Evolutionary conservation across 2,113 vertebrate genomes (phyloP).

Genomic region (Bufo bufo): DNA sequence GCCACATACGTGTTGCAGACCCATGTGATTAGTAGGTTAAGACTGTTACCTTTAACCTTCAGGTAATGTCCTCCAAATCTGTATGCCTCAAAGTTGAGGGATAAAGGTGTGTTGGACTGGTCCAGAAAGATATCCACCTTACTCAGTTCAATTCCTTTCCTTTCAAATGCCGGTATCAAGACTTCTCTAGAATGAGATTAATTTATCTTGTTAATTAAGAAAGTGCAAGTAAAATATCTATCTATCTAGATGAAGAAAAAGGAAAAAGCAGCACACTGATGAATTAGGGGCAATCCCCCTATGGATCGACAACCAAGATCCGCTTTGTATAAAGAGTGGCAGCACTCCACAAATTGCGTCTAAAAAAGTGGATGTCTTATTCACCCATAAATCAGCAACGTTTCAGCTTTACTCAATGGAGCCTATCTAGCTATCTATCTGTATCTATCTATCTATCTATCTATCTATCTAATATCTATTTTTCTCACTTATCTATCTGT

Average conservation of each 20-base stretch:
- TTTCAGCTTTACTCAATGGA: too few species aligned
- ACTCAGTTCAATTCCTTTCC: conserved; percentile 83
- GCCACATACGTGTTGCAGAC: neutral
- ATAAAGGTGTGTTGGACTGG: conserved; percentile 93
- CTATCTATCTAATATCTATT: neutral
- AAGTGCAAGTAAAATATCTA: neutral
- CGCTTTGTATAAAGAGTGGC: too few species aligned
- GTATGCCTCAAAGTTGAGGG: conserved; percentile 90
- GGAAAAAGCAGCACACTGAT: too few species aligned
- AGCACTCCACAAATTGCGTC: too few species aligned
- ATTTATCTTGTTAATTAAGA: neutral
- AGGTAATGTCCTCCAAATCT: conserved; percentile 93
- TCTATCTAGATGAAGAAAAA: neutral
- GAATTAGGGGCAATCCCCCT: too few species aligned
- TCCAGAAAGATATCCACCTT: conserved; percentile 91
- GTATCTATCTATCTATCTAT: neutral
- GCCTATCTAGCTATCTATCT: neutral
- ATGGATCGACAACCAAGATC: too few species aligned
- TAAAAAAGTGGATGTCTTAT: too few species aligned
- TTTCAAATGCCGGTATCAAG: conserved; percentile 88
- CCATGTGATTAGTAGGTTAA: neutral
- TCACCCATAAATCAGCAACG: too few species aligned
- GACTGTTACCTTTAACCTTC: conserved; percentile 88
- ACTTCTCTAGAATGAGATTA: conserved; percentile 78
- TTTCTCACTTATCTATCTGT: too few species aligned